Evolutionary conservation across 2,113 vertebrate genomes (phyloP), one percentile per base, ranked within the genome.

Genomic region (Mobula hypostoma): DNA sequence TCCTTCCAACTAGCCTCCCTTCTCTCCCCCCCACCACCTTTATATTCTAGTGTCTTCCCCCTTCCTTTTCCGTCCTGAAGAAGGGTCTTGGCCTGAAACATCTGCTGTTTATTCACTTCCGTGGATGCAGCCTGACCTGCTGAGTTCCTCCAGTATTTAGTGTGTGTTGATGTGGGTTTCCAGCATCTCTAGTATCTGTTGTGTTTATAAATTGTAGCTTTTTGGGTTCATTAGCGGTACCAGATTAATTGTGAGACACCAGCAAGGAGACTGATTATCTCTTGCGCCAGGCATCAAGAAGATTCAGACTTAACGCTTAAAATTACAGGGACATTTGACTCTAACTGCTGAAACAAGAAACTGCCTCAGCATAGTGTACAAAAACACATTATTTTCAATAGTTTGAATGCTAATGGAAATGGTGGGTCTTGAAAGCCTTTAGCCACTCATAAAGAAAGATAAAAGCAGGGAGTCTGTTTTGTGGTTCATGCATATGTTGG

Each of bases 381-480:
- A 17, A 58, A 24, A 87, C 61, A 56, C 56, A 93, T 48, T 93
- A 29, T 74, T 76, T 40, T 56, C 36, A 21, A 27, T 76, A 74
- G 40, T 76, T 76, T 93, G 91, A 74, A 93, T 56, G 36, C 21
- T 56, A 93, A 93, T 93, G 68, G 56, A 93, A 93, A 93, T 56
- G 36, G 11, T 74, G 91, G 70, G 11, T 19, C 48, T 56, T 93
- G 91, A 93, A 74, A 40, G 19, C 21, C 15, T 76, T 36, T 29
- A 40, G 24, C 61, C 68, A 74, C 68, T 93, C 21, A 24, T 32
- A 48, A 74, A 74, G 24, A 76, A 56, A 11, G 36, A 93, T 74
- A 70, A 76, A 76, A 40, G 32, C 24, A 93, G 21, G 19, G 68
- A 93, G 24, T 76, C n/a, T 56, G 40, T 29, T 93, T 48, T 40